phyloP scores from a whole-genome alignment of 2,888 invertebrate genomes.

The Papilio elwesi region DNA sequence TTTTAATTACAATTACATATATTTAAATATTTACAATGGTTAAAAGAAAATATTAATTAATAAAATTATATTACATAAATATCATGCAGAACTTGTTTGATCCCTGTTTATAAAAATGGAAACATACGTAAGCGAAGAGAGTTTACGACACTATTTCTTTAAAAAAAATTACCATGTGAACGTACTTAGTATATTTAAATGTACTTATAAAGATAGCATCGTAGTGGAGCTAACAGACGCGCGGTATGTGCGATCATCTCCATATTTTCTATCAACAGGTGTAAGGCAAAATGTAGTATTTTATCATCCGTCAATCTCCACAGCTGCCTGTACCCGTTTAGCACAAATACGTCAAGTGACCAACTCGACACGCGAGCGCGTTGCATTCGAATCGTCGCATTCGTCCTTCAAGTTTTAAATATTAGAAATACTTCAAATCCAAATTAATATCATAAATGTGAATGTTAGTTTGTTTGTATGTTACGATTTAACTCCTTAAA shows the following conservation, averaged over 20 bases:
- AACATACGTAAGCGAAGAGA: too few relatives aligned
- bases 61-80: too few relatives aligned
- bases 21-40: too few relatives aligned
- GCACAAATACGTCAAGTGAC: conserved; percentile 52
- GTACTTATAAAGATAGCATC: conserved; percentile 38
- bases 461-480: too few relatives aligned
- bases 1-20: too few relatives aligned
- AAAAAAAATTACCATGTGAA: conserved; percentile 2
- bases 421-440: background rate
- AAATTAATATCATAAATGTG: too few relatives aligned
- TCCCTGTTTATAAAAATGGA: too few relatives aligned
- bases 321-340: conserved; percentile 46
- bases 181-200: conserved; percentile 21
- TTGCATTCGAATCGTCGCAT: conserved; percentile 45
- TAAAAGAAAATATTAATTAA: too few relatives aligned
- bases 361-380: conserved; percentile 36
- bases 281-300: conserved; percentile 29
- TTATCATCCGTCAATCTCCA: conserved; percentile 47
- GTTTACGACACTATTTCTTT: background rate
- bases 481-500: too few relatives aligned
- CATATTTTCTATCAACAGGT: conserved; percentile 32
- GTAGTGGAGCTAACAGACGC: conserved; percentile 11
- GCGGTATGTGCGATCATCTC: background rate
- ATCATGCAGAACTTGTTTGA: too few relatives aligned
- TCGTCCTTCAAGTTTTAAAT: conserved; percentile 43